Base-by-base conservation (phyloP, 2,113 vertebrate species). In the Athene cunicularia region DNA sequence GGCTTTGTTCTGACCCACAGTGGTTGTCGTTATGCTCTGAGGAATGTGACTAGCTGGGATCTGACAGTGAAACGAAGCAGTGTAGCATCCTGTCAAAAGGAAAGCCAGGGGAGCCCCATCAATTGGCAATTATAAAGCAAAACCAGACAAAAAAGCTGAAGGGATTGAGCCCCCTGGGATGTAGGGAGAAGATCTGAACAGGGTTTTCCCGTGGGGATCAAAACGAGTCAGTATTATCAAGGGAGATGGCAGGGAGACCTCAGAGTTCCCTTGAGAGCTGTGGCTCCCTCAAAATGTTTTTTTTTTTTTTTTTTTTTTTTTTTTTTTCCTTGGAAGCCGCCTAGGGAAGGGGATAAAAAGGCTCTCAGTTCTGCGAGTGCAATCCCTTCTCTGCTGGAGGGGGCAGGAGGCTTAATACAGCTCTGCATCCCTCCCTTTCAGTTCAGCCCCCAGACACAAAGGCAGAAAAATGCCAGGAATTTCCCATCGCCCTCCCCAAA, bases 391-490 rank as follows among this genome's bases (percentile, higher is more conserved):
- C 74, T 97, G 93, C 90, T 96, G 76, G 77, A 88, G 86, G 81
- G 80, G 81, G 90, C 85, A 86, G 88, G 90, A 95, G 94, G 90
- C 85, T 97, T 95, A 94, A 75, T 52, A 39, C 85, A 96, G 95
- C 79, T 80, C 77, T 33, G 52, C 94, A 86, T 95, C 96, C 58
- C 85, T 95, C 43, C 88, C 53, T 96, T 97, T 97, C 94, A 96
- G 91, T 90, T 97, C 98, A 98, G 85, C 81, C 97, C 93, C 93
- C 93, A 95, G 95, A 98, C 88, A 98, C 98, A 98, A 98, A 98
- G 91, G 95, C 92, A 97, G 92, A 98, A 98, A 98, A 98, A 98
- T 98, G 97, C 53, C 67, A 98, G 95, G 98, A 98, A 98, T 98
- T 98, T 98, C 98, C 97, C 97, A 97, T 96, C 4, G 23, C 92